Percentiles rank a stretch among this genome's conserved stretches.
Evolutionary conservation across 1,140 invertebrate species (phyloP).

Genomic region (Drosophila ohnishii): DNA sequence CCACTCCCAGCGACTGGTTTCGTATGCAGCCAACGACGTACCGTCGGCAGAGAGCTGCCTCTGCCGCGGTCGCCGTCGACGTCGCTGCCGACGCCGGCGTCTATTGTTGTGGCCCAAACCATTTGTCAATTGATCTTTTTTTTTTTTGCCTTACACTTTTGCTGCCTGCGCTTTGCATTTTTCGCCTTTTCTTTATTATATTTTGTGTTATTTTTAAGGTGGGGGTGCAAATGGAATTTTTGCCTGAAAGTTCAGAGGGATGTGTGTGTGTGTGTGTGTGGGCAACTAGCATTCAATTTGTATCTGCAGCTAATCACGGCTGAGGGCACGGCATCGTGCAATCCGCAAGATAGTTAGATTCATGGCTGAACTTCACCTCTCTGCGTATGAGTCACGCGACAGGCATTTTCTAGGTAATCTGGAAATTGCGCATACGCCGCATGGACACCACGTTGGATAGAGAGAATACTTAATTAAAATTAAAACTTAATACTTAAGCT

Average conservation of each 20-base stretch:
- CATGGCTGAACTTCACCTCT: constrained; percentile 74
- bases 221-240: constrained; percentile 70
- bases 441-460: neutral
- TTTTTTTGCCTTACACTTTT: constrained; percentile 32
- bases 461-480: neutral
- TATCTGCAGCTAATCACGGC: constrained; percentile 62
- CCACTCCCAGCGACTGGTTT: constrained; percentile 48
- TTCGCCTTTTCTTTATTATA: constrained; percentile 41
- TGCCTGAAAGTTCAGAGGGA: constrained; percentile 56
- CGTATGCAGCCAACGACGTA: constrained; percentile 59
- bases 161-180: constrained; percentile 52
- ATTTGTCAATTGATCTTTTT: constrained; percentile 71
- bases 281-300: constrained; percentile 57
- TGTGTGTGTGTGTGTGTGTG: constrained; percentile 14
- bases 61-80: constrained; percentile 20
- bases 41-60: constrained; percentile 9
- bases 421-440: constrained; percentile 57
- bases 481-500: neutral
- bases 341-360: constrained; percentile 41
- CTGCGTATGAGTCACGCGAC: constrained; percentile 48
- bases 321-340: constrained; percentile 64
- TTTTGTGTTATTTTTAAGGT: constrained; percentile 67
- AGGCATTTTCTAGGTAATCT: constrained; percentile 32
- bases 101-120: constrained; percentile 58
- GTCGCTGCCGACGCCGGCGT: constrained; percentile 31